Evolutionary conservation across 2,888 invertebrate species (phyloP).

Genomic region (Limnephilus auricula): DNA sequence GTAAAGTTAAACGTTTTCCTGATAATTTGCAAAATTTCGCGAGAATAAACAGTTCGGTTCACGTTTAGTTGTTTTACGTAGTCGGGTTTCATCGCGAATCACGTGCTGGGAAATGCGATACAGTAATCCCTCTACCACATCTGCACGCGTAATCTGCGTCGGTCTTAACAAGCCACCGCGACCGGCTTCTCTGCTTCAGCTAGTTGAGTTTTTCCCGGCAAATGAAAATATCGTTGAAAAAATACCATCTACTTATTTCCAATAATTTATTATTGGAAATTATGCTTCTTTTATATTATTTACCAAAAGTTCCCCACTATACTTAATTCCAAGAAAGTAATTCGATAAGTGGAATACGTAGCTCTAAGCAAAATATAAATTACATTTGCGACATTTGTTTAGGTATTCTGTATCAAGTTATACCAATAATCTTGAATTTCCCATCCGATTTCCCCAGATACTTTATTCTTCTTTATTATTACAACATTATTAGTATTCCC

Average conservation of each 20-base stretch:
- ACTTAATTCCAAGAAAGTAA: background rate
- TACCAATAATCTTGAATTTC: background rate
- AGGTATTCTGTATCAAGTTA: background rate
- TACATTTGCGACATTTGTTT: background rate
- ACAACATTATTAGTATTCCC: background rate
- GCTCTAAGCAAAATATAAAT: background rate
- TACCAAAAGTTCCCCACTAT: background rate
- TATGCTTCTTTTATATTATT: background rate
- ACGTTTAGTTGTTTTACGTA: background rate
- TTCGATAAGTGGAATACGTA: background rate
- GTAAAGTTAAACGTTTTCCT: background rate
- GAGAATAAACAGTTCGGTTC: background rate
- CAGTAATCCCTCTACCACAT: background rate
- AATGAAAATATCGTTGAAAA: background rate
- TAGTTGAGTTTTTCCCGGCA: background rate
- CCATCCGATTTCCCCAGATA: background rate
- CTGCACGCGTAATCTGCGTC: background rate
- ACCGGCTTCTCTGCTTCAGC: background rate
- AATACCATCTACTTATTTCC: background rate
- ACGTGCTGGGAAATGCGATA: background rate
- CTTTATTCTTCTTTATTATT: background rate
- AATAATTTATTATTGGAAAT: too few species aligned
- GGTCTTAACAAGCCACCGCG: background rate
- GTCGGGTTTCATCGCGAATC: background rate
- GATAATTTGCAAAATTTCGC: background rate